Evolutionary conservation across 1,140 invertebrate genomes (phyloP), one percentile per base, ranked within the genome.

Genomic region (Lepidurus packardi): DNA sequence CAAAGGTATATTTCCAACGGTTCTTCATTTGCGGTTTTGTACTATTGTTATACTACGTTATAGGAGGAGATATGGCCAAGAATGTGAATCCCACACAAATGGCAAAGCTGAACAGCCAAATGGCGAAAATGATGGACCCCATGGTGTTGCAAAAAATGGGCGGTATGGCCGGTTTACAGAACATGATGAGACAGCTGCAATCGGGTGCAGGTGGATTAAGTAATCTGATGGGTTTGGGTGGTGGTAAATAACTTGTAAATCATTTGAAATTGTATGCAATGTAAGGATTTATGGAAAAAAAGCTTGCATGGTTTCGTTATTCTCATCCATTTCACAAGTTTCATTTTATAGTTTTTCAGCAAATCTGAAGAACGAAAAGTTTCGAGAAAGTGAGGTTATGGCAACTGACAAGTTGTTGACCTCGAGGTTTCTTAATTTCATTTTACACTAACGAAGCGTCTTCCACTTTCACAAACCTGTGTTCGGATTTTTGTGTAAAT

Each of bases 91-190:
- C 94, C 80, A 91, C 91, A 41, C 98, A 99, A 89, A 99, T 99
- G 96, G 93, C 94, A 0, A 98, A 98, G 87, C 87, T 99, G 0
- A 99, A 99, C 87, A 96, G 98, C 87, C 97, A 99, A 87, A 99
- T 99, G 96, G 97, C 98, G 7, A 98, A 97, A 85, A 98, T 99
- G 96, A 99, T 99, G 92, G 98, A 99, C 88, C 98, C 98, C 0
- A 88, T 96, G 81, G 94, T 99, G 78, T 87, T 99, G 73, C 96
- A 98, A 82, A 93, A 96, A 88, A 94, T 94, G 92, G 93, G 97
- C 82, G 98, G 98, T 43, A 96, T 98, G 90, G 90, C 92, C 74
- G 97, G 98, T 10, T 87, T 99, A 4, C 96, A 99, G 84, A 98
- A 93, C 84, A 98, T 99, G 93, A 98, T 99, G 96, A 89, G 94